These are phyloP conservation scores for Gonioctena quinquepunctata DNA, from an alignment of 1,140 invertebrate species.

Conservation along the genomic window DNA sequence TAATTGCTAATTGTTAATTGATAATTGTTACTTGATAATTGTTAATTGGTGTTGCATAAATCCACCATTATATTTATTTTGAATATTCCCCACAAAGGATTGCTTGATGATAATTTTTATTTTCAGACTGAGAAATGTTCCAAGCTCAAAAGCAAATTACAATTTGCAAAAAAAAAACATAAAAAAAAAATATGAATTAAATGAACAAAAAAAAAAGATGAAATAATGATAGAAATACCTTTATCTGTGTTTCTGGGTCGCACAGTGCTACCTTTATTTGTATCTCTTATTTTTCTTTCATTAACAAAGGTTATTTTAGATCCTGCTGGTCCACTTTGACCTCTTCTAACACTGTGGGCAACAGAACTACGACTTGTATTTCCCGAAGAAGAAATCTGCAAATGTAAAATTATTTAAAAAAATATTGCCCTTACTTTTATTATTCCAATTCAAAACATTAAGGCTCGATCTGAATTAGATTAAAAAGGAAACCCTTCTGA, in stretches of 20 bases:
- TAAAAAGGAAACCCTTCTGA: too few relatives aligned
- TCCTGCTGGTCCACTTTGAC: slow-evolving; percentile 30
- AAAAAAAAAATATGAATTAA: slow-evolving; percentile 18
- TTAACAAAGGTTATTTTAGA: slow-evolving; percentile 60
- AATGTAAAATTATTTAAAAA: slow-evolving; percentile 7
- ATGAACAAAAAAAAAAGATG: slow-evolving; percentile 37
- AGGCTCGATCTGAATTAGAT: too few relatives aligned
- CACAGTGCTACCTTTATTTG: slow-evolving; percentile 52
- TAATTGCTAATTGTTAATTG: too few relatives aligned
- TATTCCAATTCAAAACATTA: too few relatives aligned
- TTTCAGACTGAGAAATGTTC: too few relatives aligned
- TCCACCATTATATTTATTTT: too few relatives aligned
- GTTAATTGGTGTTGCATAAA: too few relatives aligned
- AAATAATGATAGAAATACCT: slow-evolving; percentile 53
- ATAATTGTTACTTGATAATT: too few relatives aligned
- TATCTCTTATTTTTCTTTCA: slow-evolving; percentile 59
- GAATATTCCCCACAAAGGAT: too few relatives aligned
- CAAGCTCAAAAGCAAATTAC: too few relatives aligned
- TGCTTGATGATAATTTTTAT: too few relatives aligned
- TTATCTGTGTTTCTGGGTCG: slow-evolving; percentile 58
- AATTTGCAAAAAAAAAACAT: slow-evolving; percentile 41
- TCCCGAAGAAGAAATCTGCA: slow-evolving; percentile 52
- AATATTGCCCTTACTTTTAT: too few relatives aligned
- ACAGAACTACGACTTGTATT: slow-evolving; percentile 54
- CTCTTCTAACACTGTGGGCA: slow-evolving; percentile 32